Percentiles rank a stretch among this genome's conserved stretches.
Evolutionary conservation across 2,113 vertebrate species (phyloP).

Genomic region (Tiliqua scincoides): DNA sequence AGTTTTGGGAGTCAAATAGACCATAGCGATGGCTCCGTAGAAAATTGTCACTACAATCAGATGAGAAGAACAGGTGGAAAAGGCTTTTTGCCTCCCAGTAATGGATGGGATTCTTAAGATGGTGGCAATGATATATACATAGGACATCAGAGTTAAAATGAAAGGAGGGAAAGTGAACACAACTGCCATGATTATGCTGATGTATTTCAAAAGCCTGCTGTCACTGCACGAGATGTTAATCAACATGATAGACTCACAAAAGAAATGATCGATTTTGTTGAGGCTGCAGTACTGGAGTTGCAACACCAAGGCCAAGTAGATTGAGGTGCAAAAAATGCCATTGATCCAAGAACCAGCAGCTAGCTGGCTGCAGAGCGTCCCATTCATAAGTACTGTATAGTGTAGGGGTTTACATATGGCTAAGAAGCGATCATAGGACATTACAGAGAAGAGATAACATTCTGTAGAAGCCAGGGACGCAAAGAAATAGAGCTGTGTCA

Average conservation of each 20-base stretch:
- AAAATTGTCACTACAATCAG: neutral
- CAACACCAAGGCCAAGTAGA: neutral
- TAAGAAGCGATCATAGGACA: constrained; percentile 24
- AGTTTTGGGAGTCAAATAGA: neutral
- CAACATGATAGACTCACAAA: neutral
- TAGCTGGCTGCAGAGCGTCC: neutral
- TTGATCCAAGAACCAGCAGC: neutral
- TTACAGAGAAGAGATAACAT: constrained; percentile 13
- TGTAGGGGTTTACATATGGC: constrained; percentile 7
- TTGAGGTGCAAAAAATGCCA: neutral
- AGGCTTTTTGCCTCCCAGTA: neutral
- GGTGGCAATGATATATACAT: neutral
- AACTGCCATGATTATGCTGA: neutral
- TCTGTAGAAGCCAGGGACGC: neutral
- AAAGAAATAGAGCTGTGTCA: neutral
- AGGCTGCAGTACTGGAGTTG: neutral
- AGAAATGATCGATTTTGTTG: constrained; percentile 11
- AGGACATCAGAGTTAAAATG: constrained; percentile 1
- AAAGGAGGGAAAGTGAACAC: constrained; percentile 13
- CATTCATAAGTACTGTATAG: neutral
- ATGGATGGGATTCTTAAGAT: neutral
- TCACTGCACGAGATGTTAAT: neutral
- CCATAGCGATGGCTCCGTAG: neutral
- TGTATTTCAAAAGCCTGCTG: neutral
- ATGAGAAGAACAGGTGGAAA: constrained; percentile 11